Base-by-base conservation (phyloP, 2,888 invertebrate genomes). In the Corbicula japonica region DNA sequence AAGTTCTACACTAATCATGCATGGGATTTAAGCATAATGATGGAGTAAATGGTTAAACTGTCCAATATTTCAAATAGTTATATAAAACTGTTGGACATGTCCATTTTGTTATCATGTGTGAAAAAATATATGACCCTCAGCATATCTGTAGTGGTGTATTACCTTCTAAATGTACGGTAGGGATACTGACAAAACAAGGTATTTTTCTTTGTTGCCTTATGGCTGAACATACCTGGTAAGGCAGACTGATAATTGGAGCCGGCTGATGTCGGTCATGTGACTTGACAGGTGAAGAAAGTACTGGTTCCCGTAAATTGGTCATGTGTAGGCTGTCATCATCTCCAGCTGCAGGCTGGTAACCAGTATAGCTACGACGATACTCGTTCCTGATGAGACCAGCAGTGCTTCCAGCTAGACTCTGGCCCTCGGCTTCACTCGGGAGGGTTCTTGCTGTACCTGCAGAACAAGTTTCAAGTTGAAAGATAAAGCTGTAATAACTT, bases 391-490 rank as follows among this genome's bases (percentile, higher is more conserved):
- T 81, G 8, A 91, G 87, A 21, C 84, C 88, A 1, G 85, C 83
- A 0, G 89, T 90, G 62, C 90, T 90, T 28, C 89, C 90, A 34
- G 89, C 80, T 21, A 89, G 35, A 77, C 91, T 91, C 63, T 86
- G 84, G 6, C 86, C 88, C 48, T 90, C 91, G 21, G 68, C 74
- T n/a, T 74, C 77, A 54, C 60, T 62, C 5, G 54, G 35, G 30
- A 23, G 21, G 1, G 58, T 50, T 44, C 58, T 69, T 35, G 58
- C 69, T 58, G 23, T 30, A 44, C 69, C 69, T 63, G 23, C n/a
- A 32, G 52, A 5, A 32, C 32, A 58, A 58, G 48, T n/a, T 48
- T 12, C 15, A 12, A n/a, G 15, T 8, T 48, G n/a, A 48, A n/a
- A 21, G 48, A 15, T 6, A 6, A 48, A 12, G 21, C 28, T 1